Evolutionary conservation across 2,113 vertebrate genomes (phyloP).

Genomic region (Epinephelus lanceolatus): DNA sequence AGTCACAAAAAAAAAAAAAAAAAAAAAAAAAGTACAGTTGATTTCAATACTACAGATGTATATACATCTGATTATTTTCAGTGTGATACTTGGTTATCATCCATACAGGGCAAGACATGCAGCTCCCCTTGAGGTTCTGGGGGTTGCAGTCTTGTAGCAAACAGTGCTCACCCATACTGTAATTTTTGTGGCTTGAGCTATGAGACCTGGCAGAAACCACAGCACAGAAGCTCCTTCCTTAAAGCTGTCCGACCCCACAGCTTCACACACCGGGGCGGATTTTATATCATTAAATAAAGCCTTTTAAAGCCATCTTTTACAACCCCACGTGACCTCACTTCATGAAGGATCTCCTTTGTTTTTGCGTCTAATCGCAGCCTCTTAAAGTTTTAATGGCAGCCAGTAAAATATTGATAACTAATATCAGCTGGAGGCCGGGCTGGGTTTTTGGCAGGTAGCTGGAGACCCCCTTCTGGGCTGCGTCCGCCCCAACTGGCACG

Average conservation of each 20-base stretch:
- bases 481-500: slow-evolving; percentile 58
- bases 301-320: slow-evolving; percentile 77
- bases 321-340: slow-evolving; percentile 60
- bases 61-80: background rate
- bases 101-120: background rate
- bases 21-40: background rate
- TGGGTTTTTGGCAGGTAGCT: slow-evolving; percentile 55
- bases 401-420: slow-evolving; percentile 82
- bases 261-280: slow-evolving; percentile 61
- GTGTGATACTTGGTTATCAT: background rate
- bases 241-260: slow-evolving; percentile 59
- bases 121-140: background rate
- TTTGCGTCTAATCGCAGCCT: slow-evolving; percentile 73
- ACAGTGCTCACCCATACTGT: background rate
- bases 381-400: slow-evolving; percentile 77
- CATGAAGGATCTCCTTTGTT: slow-evolving; percentile 78
- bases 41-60: background rate
- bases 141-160: slow-evolving; percentile 18
- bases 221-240: slow-evolving; percentile 69
- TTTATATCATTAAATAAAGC: slow-evolving; percentile 74
- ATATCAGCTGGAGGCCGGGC: slow-evolving; percentile 76
- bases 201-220: slow-evolving; percentile 56
- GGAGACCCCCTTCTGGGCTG: slow-evolving; percentile 55
- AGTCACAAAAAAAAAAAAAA: background rate
- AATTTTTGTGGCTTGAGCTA: slow-evolving; percentile 41